Conservation (phyloP, 1,140 invertebrate genomes). For the Eciton burchellii region DNA sequence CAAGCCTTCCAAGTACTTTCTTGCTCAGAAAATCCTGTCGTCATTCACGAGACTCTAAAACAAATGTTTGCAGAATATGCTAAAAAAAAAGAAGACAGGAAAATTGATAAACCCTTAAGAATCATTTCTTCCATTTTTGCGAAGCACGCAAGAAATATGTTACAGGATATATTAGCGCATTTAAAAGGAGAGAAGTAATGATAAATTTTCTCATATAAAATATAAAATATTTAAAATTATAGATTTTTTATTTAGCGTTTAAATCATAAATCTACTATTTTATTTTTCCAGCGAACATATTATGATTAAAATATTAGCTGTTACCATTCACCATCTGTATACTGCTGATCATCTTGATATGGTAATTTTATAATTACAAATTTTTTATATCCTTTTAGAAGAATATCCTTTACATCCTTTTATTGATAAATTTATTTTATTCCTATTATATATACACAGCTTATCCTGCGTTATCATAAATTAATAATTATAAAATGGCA, state of each 20-base stretch:
- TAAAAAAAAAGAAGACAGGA: too few relatives aligned
- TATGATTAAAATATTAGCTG: neutral
- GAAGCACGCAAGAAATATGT: too few relatives aligned
- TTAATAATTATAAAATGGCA: too few relatives aligned
- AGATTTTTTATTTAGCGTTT: neutral
- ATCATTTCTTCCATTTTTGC: too few relatives aligned
- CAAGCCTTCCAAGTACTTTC: too few relatives aligned
- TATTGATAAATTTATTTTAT: neutral
- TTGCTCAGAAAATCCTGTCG: too few relatives aligned
- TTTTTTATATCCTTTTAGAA: neutral
- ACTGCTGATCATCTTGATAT: neutral
- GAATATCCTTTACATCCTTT: neutral
- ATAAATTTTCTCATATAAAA: neutral
- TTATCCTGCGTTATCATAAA: too few relatives aligned
- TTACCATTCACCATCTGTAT: conserved; percentile 10
- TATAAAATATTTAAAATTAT: neutral
- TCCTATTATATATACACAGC: too few relatives aligned
- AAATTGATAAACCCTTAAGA: too few relatives aligned
- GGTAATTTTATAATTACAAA: conserved; percentile 17
- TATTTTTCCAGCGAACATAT: neutral
- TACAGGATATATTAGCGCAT: too few relatives aligned
- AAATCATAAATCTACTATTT: neutral
- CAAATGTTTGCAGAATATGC: too few relatives aligned
- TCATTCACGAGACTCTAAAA: too few relatives aligned
- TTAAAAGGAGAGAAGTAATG: neutral